Conservation (phyloP, 1,140 invertebrate species). For the Heliothis subflexa region DNA sequence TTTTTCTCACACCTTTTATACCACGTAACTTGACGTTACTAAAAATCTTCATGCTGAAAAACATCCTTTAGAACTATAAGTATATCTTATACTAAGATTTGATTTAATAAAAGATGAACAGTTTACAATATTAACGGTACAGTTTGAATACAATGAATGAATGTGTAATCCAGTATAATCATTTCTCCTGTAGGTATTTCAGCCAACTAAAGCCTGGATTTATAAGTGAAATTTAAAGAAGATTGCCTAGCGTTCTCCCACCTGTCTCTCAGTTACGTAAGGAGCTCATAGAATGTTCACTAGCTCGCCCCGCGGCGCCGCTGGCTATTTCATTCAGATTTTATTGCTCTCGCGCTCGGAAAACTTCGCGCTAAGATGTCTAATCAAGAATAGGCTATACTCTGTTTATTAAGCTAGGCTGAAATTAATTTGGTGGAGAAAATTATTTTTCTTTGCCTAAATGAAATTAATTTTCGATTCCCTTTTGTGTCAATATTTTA, state of each 20-base stretch:
- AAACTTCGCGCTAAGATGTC: constrained; percentile 34
- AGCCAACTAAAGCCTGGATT: not conserved
- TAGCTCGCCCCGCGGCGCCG: not conserved
- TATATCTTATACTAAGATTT: no score
- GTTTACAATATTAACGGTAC: no score
- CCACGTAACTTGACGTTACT: no score
- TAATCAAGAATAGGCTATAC: constrained; percentile 58
- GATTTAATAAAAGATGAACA: no score
- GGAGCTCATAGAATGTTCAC: constrained; percentile 49
- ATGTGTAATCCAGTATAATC: no score
- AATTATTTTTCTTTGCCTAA: not conserved
- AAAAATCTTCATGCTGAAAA: no score
- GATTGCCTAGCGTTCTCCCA: not conserved
- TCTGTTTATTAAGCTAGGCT: not conserved
- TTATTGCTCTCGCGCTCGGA: constrained; percentile 58
- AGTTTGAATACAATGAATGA: no score
- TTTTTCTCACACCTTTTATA: no score
- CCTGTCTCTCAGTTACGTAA: constrained; percentile 64
- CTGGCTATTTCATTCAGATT: constrained; percentile 71
- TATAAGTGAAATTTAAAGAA: constrained; percentile 26
- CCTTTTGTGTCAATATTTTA: no score
- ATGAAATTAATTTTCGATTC: not conserved
- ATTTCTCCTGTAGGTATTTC: not conserved
- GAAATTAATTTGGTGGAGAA: not conserved
- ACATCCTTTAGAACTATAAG: no score